These are phyloP conservation scores for Cryptophagus acutangulus DNA, from an alignment of 2,888 invertebrate species.

Conservation along the genomic window DNA sequence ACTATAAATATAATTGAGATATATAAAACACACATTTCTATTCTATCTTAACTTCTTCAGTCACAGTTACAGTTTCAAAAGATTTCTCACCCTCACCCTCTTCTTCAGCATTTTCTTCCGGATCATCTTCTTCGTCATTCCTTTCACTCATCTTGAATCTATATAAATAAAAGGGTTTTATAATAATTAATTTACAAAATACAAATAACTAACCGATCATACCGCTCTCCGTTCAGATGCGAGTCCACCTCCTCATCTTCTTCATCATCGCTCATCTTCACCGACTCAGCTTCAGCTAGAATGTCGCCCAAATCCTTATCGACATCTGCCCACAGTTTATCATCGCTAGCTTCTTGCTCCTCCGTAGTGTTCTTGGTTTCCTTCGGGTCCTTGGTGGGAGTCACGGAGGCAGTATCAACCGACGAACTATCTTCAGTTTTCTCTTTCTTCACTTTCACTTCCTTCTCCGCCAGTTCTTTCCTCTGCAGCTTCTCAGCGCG, in stretches of 20 bases:
- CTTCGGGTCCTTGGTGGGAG: slow-evolving; percentile 7
- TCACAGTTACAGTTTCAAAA: slow-evolving; percentile 14
- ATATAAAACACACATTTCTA: not conserved
- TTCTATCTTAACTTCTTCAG: slow-evolving; percentile 13
- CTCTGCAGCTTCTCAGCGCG: slow-evolving; percentile 67
- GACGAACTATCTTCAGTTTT: slow-evolving; percentile 33
- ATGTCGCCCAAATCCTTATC: slow-evolving; percentile 77
- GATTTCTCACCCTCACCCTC: slow-evolving; percentile 20
- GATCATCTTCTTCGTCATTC: slow-evolving; percentile 36
- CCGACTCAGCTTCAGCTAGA: slow-evolving; percentile 60
- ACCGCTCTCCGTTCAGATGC: slow-evolving; percentile 51
- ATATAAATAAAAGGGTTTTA: slow-evolving; percentile 9
- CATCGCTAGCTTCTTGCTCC: slow-evolving; percentile 56
- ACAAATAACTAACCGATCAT: slow-evolving; percentile 39
- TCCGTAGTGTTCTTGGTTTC: slow-evolving; percentile 24
- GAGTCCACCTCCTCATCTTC: slow-evolving; percentile 66
- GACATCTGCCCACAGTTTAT: slow-evolving; percentile 75
- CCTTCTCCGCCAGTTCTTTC: slow-evolving; percentile 51
- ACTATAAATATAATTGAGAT: not conserved
- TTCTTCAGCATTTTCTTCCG: slow-evolving; percentile 17
- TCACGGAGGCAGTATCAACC: not conserved
- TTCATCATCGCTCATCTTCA: slow-evolving; percentile 58
- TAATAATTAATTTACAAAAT: not conserved
- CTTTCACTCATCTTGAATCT: slow-evolving; percentile 45
- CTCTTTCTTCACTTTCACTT: slow-evolving; percentile 49